Conservation (phyloP, 64 coral and sea anemone species). For the Cladopsammia gracilis region DNA sequence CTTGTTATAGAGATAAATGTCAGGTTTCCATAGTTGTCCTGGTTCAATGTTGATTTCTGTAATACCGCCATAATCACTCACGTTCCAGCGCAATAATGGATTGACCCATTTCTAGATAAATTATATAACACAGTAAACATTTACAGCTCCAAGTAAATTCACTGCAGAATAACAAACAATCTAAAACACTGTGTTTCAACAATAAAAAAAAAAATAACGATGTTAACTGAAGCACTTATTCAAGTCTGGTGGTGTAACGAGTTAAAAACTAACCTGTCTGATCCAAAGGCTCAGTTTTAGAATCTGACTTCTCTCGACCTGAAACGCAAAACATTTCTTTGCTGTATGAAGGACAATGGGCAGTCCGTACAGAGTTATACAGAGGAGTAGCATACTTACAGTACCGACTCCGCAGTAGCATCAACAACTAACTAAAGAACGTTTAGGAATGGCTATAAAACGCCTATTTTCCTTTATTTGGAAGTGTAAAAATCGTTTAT, state of each 20-base stretch:
- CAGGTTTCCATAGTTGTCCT: constrained; percentile 84
- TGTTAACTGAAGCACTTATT: too few relatives aligned
- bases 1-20: constrained; percentile 97
- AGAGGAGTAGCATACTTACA: not conserved
- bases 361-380: too few relatives aligned
- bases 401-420: not conserved
- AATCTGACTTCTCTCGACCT: constrained; percentile 72
- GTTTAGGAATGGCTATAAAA: too few relatives aligned
- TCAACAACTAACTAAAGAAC: too few relatives aligned
- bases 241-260: too few relatives aligned
- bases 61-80: constrained; percentile 69
- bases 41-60: constrained; percentile 86
- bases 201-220: too few relatives aligned
- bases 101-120: constrained; percentile 81
- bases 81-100: constrained; percentile 77
- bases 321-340: not conserved
- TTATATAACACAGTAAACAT: not conserved
- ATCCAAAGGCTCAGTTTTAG: constrained; percentile 68
- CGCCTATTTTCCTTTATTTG: too few relatives aligned
- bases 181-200: too few relatives aligned
- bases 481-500: too few relatives aligned
- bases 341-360: not conserved
- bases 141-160: too few relatives aligned
- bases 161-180: too few relatives aligned
- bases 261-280: constrained; percentile 40